Percentiles rank a stretch among this genome's conserved stretches.
Evolutionary conservation across 2,113 vertebrate genomes (phyloP).

Genomic region (Lasiurus cinereus): DNA sequence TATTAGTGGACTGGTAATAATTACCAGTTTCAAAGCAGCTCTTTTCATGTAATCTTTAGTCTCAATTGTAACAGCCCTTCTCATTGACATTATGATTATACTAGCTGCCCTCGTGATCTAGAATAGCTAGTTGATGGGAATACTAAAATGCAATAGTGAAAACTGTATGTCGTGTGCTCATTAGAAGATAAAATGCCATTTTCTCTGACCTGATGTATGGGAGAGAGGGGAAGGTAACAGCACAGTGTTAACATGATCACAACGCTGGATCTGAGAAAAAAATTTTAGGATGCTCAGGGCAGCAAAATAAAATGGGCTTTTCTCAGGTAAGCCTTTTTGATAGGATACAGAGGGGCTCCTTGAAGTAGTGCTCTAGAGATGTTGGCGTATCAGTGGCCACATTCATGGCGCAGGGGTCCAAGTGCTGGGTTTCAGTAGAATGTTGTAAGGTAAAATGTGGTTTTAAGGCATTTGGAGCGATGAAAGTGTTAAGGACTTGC

Average conservation of each 20-base stretch:
- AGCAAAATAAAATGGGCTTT: slow-evolving; percentile 75
- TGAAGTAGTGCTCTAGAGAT: slow-evolving; percentile 65
- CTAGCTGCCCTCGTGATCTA: slow-evolving; percentile 89
- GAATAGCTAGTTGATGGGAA: slow-evolving; percentile 90
- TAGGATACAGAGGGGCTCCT: slow-evolving; percentile 74
- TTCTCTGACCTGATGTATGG: slow-evolving; percentile 87
- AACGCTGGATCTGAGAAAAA: slow-evolving; percentile 68
- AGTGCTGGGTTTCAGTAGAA: not conserved
- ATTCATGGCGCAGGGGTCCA: slow-evolving; percentile 35
- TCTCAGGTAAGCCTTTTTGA: slow-evolving; percentile 35
- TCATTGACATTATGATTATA: slow-evolving; percentile 92
- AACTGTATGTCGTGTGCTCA: slow-evolving; percentile 86
- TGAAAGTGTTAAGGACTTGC: slow-evolving; percentile 85
- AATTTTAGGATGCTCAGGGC: slow-evolving; percentile 72
- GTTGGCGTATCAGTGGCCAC: slow-evolving; percentile 40
- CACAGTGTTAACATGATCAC: slow-evolving; percentile 75
- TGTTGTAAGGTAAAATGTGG: slow-evolving; percentile 82
- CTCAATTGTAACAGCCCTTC: slow-evolving; percentile 90
- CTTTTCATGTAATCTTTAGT: slow-evolving; percentile 90
- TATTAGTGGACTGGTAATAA: slow-evolving; percentile 92
- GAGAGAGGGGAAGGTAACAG: slow-evolving; percentile 77
- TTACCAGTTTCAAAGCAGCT: slow-evolving; percentile 91
- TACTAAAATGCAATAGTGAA: slow-evolving; percentile 86
- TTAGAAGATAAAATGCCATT: slow-evolving; percentile 88
- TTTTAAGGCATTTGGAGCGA: slow-evolving; percentile 83